A percentile compares a stretch with the other conserved stretches of the same genome.
Conservation (phyloP, 2,797 vertebrate genomes). For the Alosa sapidissima region DNA sequence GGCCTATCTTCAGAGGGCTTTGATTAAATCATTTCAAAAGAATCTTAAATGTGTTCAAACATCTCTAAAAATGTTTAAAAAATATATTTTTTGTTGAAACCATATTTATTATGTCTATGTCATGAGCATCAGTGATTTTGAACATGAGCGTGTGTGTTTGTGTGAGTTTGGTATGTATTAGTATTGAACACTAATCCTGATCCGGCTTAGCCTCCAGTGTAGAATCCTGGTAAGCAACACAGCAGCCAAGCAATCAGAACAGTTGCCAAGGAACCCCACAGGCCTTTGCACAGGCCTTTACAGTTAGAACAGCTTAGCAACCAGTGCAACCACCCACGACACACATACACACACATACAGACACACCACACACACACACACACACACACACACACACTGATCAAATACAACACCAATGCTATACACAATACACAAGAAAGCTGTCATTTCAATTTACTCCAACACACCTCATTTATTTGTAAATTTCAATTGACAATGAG, state of each 20-base stretch:
- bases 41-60: too few relatives aligned
- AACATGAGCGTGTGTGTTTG: not conserved
- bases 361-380: slow-evolving; percentile 1
- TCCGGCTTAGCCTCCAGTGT: slow-evolving; percentile 14
- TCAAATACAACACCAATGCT: not conserved
- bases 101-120: not conserved
- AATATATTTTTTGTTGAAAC: not conserved
- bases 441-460: not conserved
- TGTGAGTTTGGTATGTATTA: not conserved
- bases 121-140: not conserved
- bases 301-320: slow-evolving; percentile 19
- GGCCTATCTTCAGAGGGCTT: not conserved
- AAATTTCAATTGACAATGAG: not conserved
- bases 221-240: slow-evolving; percentile 17
- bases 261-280: slow-evolving; percentile 19
- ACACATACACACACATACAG: slow-evolving; percentile 1
- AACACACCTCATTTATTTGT: not conserved
- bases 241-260: slow-evolving; percentile 20
- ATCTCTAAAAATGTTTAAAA: too few relatives aligned
- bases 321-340: slow-evolving; percentile 10
- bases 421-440: not conserved
- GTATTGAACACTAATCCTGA: slow-evolving; percentile 21
- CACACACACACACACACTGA: not conserved
- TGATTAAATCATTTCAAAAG: not conserved
- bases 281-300: slow-evolving; percentile 5